Evolutionary conservation across 2,888 invertebrate species (phyloP), one percentile per base, ranked within the genome.

Genomic region (Drosophila vallismaia): DNA sequence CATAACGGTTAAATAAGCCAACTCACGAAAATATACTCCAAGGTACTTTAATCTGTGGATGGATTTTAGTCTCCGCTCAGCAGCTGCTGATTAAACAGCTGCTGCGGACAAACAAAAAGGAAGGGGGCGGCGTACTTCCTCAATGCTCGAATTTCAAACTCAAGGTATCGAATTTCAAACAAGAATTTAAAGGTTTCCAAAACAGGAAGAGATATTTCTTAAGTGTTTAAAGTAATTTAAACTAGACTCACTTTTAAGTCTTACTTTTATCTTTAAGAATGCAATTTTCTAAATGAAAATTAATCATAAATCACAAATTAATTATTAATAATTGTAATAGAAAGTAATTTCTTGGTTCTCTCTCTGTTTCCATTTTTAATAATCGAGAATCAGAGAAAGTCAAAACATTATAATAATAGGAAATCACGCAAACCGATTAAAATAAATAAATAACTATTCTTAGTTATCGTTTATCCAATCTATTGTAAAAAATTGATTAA

Each of bases 71-170:
- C 54, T 36, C 40, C 44, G 24, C 28, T 38, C 33, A 62, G 54
- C 70, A 46, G 71, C 64, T 26, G 60, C 38, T 69, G 69, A 71
- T 63, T 60, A 42, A 63, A 63, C 70, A 70, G 63, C 71, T 70
- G 69, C 31, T 70, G 69, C 31, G 33, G 26, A 45, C 46, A 59
- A 48, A 59, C 70, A 50, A 19, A 12, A 7, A 14, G 6, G 26
- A 12, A 26, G 31, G 31, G 12, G n/a, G 19, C 19, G 19, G 19
- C 19, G 19, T 12, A 51, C 67, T 51, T 67, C 69, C 69, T 67
- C 38, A 42, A 48, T 54, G 67, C 48, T 45, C 71, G 49, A 46
- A 62, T 62, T 51, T 62, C 71, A 54, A 55, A 45, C 66, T 2
- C 10, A 33, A 33, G 19, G 19, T 19, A 1, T 19, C 19, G 19